Base-by-base conservation (phyloP, 2,113 vertebrate genomes). In the Hippocampus abdominalis region DNA sequence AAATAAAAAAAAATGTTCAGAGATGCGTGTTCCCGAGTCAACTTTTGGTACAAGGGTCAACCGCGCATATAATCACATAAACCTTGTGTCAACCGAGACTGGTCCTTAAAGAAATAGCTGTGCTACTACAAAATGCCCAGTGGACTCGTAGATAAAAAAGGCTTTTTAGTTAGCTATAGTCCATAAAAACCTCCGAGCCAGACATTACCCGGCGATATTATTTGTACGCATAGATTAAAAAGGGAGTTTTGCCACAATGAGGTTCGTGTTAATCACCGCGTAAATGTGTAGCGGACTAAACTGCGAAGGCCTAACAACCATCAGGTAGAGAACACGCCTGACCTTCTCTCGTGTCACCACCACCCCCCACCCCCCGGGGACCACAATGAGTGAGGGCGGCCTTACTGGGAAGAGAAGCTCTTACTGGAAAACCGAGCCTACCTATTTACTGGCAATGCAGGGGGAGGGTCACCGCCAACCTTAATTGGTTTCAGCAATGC, bases 391-490 rank as follows among this genome's bases (percentile, higher is more conserved):
- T 32, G 44, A 78, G 70, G 69, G 69, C 74, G 73, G 60, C 78
- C 51, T 80, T 73, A 83, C 78, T 81, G 85, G 87, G 80, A 86
- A 84, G 80, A 73, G 75, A 79, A 85, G 79, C 75, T 70, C 65
- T 90, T 85, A 88, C 89, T 84, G 89, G 89, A 84, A 89, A 85
- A 89, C 69, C 59, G 66, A 79, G 73, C 54, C 84, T 65, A 80
- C 70, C 75, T 65, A 71, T 89, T 90, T 89, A 87, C 90, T 90
- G 85, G 84, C 78, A 88, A 25, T 4, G 75, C 62, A 56, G 48
- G 15, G 51, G 63, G 54, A 75, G 70, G 66, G 79, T 65, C 18
- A n/a, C 8, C 12, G 27, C 56, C 46, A 56, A 20, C 25, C 6
- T 59, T 62, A 69, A 77, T 68, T 76, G 69, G 69, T 18, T 42